Percentiles rank a stretch among this genome's conserved stretches.
Evolutionary conservation across 2,888 invertebrate species (phyloP).

Genomic region (Nymphalis urticae): DNA sequence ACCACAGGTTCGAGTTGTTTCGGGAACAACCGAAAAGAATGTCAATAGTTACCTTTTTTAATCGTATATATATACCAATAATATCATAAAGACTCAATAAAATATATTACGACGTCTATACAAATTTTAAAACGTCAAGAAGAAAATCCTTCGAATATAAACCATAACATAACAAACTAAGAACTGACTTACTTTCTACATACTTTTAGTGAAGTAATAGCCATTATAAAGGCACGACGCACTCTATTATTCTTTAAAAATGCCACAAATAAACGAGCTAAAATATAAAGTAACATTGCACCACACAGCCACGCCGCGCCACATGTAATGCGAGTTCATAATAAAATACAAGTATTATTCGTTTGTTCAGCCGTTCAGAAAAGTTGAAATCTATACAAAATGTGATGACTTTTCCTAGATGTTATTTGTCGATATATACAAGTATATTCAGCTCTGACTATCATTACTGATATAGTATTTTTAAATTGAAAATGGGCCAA

Average conservation of each 20-base stretch:
- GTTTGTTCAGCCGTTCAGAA: conserved; percentile 8
- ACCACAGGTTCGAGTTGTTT: too few relatives aligned
- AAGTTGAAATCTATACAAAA: conserved; percentile 7
- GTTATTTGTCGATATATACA: background rate
- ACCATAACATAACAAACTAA: background rate
- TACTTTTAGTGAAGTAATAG: background rate
- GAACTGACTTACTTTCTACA: background rate
- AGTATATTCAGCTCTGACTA: background rate
- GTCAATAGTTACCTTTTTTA: too few relatives aligned
- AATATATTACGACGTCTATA: too few relatives aligned
- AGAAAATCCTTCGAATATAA: background rate
- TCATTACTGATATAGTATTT: too few relatives aligned
- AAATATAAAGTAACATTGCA: conserved; percentile 15
- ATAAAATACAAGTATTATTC: conserved; percentile 18
- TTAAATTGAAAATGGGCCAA: too few relatives aligned
- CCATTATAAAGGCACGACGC: background rate
- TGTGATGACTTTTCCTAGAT: background rate
- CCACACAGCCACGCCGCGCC: background rate
- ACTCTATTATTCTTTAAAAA: conserved; percentile 4
- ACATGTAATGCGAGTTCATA: conserved; percentile 20
- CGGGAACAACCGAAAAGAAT: too few relatives aligned
- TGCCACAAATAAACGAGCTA: conserved; percentile 8
- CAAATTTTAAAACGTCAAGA: background rate
- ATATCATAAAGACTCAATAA: too few relatives aligned
- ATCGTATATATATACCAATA: too few relatives aligned